Percentiles rank a stretch among this genome's conserved stretches.
phyloP scores from a whole-genome alignment of 2,113 vertebrate species.

The Heteronetta atricapilla region DNA sequence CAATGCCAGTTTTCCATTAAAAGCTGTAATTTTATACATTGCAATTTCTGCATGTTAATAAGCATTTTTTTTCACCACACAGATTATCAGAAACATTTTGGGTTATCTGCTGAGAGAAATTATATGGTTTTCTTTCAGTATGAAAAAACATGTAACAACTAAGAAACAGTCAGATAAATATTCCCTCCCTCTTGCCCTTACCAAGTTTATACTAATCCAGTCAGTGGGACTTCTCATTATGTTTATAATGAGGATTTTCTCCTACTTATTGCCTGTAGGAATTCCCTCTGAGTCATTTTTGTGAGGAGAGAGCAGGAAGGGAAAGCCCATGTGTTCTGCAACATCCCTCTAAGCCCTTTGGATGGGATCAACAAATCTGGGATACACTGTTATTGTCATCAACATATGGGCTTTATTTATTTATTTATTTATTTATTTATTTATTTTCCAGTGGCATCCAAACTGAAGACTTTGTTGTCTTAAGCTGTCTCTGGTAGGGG shows the following conservation, averaged over 20 bases:
- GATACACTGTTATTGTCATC: neutral
- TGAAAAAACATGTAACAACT: neutral
- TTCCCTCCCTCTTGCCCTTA: neutral
- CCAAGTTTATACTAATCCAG: neutral
- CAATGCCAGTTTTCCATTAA: neutral
- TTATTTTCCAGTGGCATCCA: neutral
- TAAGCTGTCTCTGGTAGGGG: neutral
- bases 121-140: neutral
- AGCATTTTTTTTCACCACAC: neutral
- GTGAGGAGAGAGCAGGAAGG: neutral
- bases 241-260: neutral
- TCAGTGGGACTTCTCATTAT: neutral
- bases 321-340: neutral
- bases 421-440: neutral
- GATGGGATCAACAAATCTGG: neutral
- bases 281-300: neutral
- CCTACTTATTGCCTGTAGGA: neutral
- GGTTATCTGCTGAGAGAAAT: neutral
- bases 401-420: accelerated
- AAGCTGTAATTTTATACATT: conserved; percentile 2
- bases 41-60: neutral
- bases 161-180: neutral
- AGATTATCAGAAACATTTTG: neutral
- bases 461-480: neutral
- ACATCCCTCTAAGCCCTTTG: neutral